Base-by-base conservation (phyloP, 2,113 vertebrate genomes). In the Psittacara wagleri region DNA sequence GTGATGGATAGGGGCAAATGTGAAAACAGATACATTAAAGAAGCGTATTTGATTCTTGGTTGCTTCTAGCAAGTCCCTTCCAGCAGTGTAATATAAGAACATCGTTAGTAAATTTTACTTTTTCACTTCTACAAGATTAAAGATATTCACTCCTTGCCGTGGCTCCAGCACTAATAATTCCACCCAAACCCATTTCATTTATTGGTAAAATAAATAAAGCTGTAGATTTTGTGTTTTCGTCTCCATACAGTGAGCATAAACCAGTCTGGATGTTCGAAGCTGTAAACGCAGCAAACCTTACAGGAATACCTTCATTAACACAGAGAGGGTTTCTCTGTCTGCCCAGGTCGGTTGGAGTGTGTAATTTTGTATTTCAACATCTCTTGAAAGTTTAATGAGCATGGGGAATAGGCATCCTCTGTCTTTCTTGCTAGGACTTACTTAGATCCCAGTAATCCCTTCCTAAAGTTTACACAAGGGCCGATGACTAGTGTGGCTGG, bases 51-150 rank as follows among this genome's bases (percentile, higher is more conserved):
- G 55, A 74, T 83, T 68, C 49, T 75, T 35, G 15, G 12, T 44
- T 93, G 55, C 83, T 88, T 90, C 75, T 73, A 92, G 64, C 18
- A 95, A 95, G 44, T 67, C 49, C 43, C 89, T 88, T 35, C 57
- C 57, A 59, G 49, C 63, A 77, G 31, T 1, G 1, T 35, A 54
- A 31, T 76, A 2, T 35, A 63, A 74, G 48, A 90, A 59, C 28
- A 59, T 28, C 7, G 64, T 72, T 59, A 90, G 27, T 93, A 92
- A 83, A 86, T 77, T 69, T 80, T 90, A 76, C 35, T 89, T 51
- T 43, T 83, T 66, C 39, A 41, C 35, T 83, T 77, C 57, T 57
- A 17, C 19, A 55, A 70, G n/a, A 70, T n/a, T 49, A 46, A 83
- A 94, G 54, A 51, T 55, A 83, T 37, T 81, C 16, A 33, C 11